These are phyloP conservation scores for Styela clava DNA, from an alignment of 23 tunicate genomes.

Conservation along the genomic window DNA sequence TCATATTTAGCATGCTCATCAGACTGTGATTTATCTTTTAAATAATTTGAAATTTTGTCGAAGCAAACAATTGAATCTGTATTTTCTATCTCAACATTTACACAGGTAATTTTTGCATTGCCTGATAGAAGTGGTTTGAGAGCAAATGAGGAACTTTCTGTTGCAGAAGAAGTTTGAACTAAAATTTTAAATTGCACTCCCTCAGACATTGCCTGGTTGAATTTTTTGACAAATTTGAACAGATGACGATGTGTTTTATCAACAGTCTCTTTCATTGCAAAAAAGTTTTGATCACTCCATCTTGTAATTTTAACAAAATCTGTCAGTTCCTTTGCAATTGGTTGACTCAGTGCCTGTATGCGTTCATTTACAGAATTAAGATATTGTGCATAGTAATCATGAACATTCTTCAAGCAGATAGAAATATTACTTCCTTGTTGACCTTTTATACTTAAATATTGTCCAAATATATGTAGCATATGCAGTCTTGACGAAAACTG, in stretches of 20 bases:
- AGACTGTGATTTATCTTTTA: not conserved
- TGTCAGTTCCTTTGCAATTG: slow-evolving; percentile 76
- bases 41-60: not conserved
- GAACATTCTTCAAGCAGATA: slow-evolving; percentile 39
- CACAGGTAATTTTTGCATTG: not conserved
- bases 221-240: slow-evolving; percentile 76
- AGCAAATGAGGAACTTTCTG: not conserved
- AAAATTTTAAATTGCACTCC: slow-evolving; percentile 34
- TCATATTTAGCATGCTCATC: not conserved
- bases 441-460: not conserved
- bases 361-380: slow-evolving; percentile 11
- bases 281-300: slow-evolving; percentile 84
- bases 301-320: slow-evolving; percentile 66
- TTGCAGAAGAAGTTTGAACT: not conserved
- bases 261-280: slow-evolving; percentile 48
- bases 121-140: not conserved
- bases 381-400: slow-evolving; percentile 60
- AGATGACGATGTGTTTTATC: slow-evolving; percentile 56
- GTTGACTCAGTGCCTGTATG: slow-evolving; percentile 42
- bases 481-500: slow-evolving; percentile 38
- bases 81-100: not conserved
- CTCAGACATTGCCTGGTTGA: slow-evolving; percentile 36
- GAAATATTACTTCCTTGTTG: not conserved
- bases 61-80: not conserved
- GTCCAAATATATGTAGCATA: slow-evolving; percentile 25